phyloP scores from a whole-genome alignment of 2,888 invertebrate species.

The Actias luna region DNA sequence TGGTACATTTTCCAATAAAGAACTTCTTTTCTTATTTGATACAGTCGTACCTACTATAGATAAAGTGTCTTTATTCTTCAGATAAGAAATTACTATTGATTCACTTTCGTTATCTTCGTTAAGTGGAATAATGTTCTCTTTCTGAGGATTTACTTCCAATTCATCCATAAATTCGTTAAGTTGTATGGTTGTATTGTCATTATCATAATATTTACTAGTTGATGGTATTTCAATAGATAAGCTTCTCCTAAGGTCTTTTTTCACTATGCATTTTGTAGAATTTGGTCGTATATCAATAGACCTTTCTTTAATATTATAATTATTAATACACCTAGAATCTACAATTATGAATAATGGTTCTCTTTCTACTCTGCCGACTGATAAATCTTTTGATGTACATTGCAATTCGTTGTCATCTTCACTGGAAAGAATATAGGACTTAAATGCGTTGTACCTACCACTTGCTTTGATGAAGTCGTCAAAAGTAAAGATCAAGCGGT shows the following conservation, averaged over 20 bases:
- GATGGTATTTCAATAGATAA: slow-evolving; percentile 42
- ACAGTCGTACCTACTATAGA: slow-evolving; percentile 39
- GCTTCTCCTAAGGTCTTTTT: slow-evolving; percentile 34
- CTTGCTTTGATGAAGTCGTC: too few species aligned
- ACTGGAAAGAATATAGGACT: slow-evolving; percentile 55
- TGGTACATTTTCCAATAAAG: slow-evolving; percentile 50
- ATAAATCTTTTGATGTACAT: slow-evolving; percentile 35
- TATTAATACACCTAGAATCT: slow-evolving; percentile 45
- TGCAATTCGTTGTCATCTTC: slow-evolving; percentile 46
- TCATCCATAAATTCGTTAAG: slow-evolving; percentile 43
- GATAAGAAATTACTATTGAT: slow-evolving; percentile 54
- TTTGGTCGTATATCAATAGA: slow-evolving; percentile 35
- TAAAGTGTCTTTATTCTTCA: slow-evolving; percentile 45
- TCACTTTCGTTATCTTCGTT: slow-evolving; percentile 41
- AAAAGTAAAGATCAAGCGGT: too few species aligned
- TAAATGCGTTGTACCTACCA: slow-evolving; percentile 43
- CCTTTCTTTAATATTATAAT: slow-evolving; percentile 47
- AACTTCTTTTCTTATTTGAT: slow-evolving; percentile 48
- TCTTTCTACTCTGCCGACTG: slow-evolving; percentile 34
- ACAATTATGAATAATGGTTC: slow-evolving; percentile 51
- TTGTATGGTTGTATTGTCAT: slow-evolving; percentile 24
- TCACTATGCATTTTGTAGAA: slow-evolving; percentile 30
- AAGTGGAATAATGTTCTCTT: slow-evolving; percentile 45
- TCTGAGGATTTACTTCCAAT: slow-evolving; percentile 52
- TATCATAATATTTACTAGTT: slow-evolving; percentile 42